Percentiles rank a stretch among this genome's conserved stretches.
phyloP scores from a whole-genome alignment of 2,888 invertebrate genomes.

The Ochropacha duplaris region DNA sequence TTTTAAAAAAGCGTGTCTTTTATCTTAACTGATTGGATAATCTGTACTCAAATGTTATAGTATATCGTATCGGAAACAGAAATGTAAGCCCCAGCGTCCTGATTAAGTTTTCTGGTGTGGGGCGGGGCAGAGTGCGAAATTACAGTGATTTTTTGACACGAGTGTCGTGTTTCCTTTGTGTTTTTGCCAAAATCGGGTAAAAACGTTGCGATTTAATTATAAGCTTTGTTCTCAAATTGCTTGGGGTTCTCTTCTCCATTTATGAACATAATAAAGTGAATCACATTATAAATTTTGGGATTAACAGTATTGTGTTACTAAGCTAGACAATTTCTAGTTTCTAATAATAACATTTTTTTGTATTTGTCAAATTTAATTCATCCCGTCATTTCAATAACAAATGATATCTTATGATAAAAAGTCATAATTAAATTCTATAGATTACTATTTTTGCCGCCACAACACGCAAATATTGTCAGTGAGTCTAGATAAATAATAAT shows the following conservation, averaged over 20 bases:
- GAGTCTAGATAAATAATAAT: too few relatives aligned
- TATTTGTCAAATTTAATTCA: too few relatives aligned
- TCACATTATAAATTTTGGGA: conserved; percentile 57
- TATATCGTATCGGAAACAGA: conserved; percentile 81
- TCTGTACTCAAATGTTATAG: conserved; percentile 80
- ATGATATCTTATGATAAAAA: too few relatives aligned
- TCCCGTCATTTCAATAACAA: too few relatives aligned
- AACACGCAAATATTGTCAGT: too few relatives aligned
- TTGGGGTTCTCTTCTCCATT: conserved; percentile 37
- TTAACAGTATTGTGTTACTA: conserved; percentile 45
- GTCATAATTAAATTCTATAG: too few relatives aligned
- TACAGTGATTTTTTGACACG: conserved; percentile 78
- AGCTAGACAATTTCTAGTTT: conserved; percentile 24
- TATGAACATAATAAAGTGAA: conserved; percentile 43
- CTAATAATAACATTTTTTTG: too few relatives aligned
- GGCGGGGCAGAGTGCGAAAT: conserved; percentile 70
- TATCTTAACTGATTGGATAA: conserved; percentile 84
- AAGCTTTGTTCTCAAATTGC: conserved; percentile 59
- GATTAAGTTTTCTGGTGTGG: conserved; percentile 74
- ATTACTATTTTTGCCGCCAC: too few relatives aligned
- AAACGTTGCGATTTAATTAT: conserved; percentile 74
- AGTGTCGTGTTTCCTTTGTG: conserved; percentile 69
- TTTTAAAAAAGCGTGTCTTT: conserved; percentile 77
- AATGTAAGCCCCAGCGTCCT: conserved; percentile 72
- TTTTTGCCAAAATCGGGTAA: conserved; percentile 74